Evolutionary conservation across 2,113 vertebrate species (phyloP).

Genomic region (Nasalis larvatus): DNA sequence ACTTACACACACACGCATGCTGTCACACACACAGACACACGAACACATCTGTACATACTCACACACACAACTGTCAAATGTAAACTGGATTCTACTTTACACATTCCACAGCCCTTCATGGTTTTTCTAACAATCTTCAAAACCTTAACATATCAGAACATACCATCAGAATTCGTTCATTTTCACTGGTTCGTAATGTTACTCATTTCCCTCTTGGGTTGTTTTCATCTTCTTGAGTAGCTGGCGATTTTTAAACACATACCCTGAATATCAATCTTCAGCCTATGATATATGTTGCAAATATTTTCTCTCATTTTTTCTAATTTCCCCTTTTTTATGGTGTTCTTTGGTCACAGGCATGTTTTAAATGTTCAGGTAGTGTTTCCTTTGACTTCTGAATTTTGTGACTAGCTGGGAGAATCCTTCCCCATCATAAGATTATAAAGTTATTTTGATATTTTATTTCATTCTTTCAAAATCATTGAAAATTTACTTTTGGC

Average conservation of each 20-base stretch:
- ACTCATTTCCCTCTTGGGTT: neutral
- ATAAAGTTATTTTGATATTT: neutral
- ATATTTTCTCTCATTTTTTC: neutral
- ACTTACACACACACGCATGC: too few species aligned
- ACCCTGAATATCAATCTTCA: neutral
- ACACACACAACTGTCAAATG: neutral
- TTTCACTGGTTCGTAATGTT: neutral
- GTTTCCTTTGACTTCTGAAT: neutral
- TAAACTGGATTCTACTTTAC: neutral
- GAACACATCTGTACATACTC: neutral
- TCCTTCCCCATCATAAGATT: neutral
- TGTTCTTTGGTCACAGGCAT: neutral
- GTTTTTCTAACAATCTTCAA: neutral
- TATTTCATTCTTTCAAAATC: neutral
- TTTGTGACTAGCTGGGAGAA: neutral
- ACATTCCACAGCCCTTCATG: neutral
- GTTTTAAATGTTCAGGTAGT: neutral
- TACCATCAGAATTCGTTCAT: neutral
- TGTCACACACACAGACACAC: too few species aligned
- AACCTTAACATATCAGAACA: neutral
- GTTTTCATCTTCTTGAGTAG: neutral
- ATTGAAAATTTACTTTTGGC: neutral
- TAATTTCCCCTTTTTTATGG: neutral
- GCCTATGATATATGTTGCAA: neutral
- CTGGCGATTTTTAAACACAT: neutral